Evolutionary conservation across 1,140 invertebrate genomes (phyloP), one percentile per base, ranked within the genome.

Genomic region (Solenopsis fugax): DNA sequence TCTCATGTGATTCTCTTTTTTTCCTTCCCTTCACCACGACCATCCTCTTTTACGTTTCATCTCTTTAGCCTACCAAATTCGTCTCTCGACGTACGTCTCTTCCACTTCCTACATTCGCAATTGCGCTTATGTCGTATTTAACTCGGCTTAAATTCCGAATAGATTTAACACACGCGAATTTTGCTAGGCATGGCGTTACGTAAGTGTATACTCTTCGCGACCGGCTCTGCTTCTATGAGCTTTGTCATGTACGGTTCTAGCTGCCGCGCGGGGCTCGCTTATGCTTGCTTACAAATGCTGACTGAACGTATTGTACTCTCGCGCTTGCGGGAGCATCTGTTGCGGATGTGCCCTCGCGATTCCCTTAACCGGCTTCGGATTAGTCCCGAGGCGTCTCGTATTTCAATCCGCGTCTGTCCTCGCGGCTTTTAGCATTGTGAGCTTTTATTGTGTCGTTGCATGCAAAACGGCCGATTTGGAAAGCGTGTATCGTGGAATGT

Each of bases 341-440:
- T 77, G 41, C 72, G 84, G 84, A 87, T 85, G 41, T 56, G 73
- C 37, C 34, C 52, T 78, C 72, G 58, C 89, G 81, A 89, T 77
- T 80, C 64, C 81, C 77, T 82, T 77, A 90, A 89, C 76, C 62
- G 72, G 64, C 82, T 89, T 82, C 67, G 80, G 78, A 89, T 84
- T 82, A 90, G 50, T 90, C 86, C 71, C 71, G 24, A 76, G 67
- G 62, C 52, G 65, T 87, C 72, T 58, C 50, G 52, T 60, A 48
- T 73, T 73, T 58, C 52, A 34, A 73, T 73, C 37, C 18, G 52
- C 54, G 52, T 72, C 41, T 60, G 21, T 45, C 16, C n/a, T 37
- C 37, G 65, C 16, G 2, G 24, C 65, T 69, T 62, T 62, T 58
- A 41, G 16, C 24, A 21, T 13, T 24, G 58, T 24, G 9, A 41